Evolutionary conservation across 1,140 invertebrate genomes (phyloP).

Genomic region (Sycobia sp.): DNA sequence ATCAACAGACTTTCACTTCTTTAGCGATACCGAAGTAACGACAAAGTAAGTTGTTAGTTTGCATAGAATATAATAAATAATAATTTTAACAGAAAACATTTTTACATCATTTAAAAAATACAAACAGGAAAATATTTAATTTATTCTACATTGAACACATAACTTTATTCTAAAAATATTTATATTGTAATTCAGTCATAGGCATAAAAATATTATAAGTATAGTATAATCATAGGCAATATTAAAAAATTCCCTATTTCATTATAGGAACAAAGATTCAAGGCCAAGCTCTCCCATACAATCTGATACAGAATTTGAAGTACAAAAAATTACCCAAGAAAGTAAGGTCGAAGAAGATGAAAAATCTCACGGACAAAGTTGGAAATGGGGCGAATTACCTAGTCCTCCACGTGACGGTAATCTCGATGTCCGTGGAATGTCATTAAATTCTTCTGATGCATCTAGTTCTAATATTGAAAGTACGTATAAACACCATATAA

Average conservation of each 20-base stretch:
- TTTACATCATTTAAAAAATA: background rate
- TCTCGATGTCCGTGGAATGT: conserved; percentile 41
- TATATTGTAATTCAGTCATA: too few relatives aligned
- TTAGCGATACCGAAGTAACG: conserved; percentile 88
- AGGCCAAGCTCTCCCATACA: conserved; percentile 82
- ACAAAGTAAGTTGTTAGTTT: conserved; percentile 72
- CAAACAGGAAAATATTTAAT: background rate
- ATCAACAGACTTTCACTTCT: conserved; percentile 81
- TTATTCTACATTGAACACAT: too few relatives aligned
- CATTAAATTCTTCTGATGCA: conserved; percentile 40
- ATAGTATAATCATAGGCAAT: background rate
- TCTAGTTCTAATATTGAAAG: conserved; percentile 46
- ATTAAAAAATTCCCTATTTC: conserved; percentile 28
- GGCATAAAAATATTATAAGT: background rate
- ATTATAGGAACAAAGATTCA: conserved; percentile 68
- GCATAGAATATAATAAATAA: too few relatives aligned
- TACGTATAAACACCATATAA: too few relatives aligned
- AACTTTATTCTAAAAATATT: background rate
- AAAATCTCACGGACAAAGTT: conserved; percentile 71
- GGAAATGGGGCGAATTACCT: conserved; percentile 97
- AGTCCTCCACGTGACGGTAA: conserved; percentile 55
- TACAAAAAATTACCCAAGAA: conserved; percentile 67
- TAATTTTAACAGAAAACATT: background rate
- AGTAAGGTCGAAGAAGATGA: conserved; percentile 61
- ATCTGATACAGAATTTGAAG: conserved; percentile 93